Evolutionary conservation across 1,140 invertebrate species (phyloP).

Genomic region (Geopemphigus sp.): DNA sequence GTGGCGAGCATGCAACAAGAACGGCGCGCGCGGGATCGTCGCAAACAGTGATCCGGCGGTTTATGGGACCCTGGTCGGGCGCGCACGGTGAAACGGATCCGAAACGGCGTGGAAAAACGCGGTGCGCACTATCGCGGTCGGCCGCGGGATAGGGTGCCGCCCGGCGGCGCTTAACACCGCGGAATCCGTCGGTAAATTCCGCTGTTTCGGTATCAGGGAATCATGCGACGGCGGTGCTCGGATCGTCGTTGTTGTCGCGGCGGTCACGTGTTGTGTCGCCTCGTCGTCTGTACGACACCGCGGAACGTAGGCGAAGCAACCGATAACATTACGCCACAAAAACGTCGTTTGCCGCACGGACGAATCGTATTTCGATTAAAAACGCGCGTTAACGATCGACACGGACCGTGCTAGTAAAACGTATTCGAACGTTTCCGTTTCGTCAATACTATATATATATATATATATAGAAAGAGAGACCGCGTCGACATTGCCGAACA

Average conservation of each 20-base stretch:
- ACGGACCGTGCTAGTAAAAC: too few species aligned
- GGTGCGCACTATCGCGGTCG: neutral
- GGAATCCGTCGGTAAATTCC: conserved; percentile 2
- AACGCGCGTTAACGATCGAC: too few species aligned
- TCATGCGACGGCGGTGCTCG: neutral
- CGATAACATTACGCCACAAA: too few species aligned
- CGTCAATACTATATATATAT: too few species aligned
- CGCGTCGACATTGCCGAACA: too few species aligned
- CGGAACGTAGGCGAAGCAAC: too few species aligned
- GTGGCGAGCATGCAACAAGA: too few species aligned
- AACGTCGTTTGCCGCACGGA: too few species aligned
- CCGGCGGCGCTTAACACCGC: conserved; percentile 22
- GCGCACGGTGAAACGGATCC: conserved; percentile 38
- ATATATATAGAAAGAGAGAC: too few species aligned
- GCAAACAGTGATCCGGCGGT: neutral
- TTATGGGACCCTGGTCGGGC: conserved; percentile 17
- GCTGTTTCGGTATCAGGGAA: neutral
- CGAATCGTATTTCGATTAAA: too few species aligned
- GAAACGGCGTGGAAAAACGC: conserved; percentile 18
- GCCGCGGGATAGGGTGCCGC: neutral
- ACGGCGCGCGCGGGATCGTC: neutral
- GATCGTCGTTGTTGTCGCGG: neutral
- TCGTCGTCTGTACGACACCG: neutral
- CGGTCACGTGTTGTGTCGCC: neutral
- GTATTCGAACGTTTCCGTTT: too few species aligned